Conservation (phyloP, 2,113 vertebrate species). For the Pholis gunnellus region DNA sequence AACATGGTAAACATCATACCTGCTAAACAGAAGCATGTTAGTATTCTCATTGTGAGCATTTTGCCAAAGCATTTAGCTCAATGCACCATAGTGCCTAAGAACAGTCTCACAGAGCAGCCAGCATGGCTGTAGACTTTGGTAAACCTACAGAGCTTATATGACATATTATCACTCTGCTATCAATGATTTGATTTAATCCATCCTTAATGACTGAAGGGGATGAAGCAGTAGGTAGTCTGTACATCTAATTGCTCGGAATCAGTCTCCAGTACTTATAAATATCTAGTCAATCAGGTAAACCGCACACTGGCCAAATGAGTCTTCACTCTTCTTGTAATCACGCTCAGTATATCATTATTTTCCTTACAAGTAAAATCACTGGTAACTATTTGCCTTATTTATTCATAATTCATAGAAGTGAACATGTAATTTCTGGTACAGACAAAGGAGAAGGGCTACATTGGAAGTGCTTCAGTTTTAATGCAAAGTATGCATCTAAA, state of each 20-base stretch:
- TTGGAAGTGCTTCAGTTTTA: background rate
- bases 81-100: background rate
- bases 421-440: background rate
- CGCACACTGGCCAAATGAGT: background rate
- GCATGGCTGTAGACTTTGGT: background rate
- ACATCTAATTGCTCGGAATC: constrained; percentile 29
- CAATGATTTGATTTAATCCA: background rate
- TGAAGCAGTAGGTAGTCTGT: constrained; percentile 1
- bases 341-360: background rate
- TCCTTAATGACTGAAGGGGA: constrained; percentile 13
- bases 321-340: background rate
- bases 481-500: background rate
- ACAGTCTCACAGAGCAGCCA: background rate
- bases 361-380: background rate
- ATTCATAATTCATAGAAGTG: background rate
- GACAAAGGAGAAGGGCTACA: background rate
- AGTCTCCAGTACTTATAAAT: constrained; percentile 11
- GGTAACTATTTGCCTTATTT: background rate
- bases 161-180: background rate
- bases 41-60: background rate
- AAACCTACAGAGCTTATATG: background rate
- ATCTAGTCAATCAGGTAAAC: constrained; percentile 18
- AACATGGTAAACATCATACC: background rate
- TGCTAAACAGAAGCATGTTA: background rate
- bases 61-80: background rate